Conservation (phyloP, 2,888 invertebrate species). For the Odontomyia ornata region DNA sequence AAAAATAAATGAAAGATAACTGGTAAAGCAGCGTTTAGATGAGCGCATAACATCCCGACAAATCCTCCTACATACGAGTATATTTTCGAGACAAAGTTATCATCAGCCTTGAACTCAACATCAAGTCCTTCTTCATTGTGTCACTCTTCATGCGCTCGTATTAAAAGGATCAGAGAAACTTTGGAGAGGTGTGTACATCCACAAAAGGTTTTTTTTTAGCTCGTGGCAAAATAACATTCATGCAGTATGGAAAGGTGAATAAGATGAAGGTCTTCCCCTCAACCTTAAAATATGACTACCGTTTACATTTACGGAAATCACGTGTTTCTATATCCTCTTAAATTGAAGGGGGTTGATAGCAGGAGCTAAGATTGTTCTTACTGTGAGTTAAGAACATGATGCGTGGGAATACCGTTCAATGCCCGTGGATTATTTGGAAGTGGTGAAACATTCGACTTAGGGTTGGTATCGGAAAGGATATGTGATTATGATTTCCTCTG, state of each 20-base stretch:
- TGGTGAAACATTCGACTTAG: too few relatives aligned
- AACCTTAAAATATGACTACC: background rate
- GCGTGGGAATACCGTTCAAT: too few relatives aligned
- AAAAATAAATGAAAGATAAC: too few relatives aligned
- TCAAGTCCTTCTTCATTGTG: background rate
- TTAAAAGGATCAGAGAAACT: background rate
- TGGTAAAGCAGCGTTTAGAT: too few relatives aligned
- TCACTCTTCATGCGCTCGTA: background rate
- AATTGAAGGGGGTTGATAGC: too few relatives aligned
- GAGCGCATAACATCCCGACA: too few relatives aligned
- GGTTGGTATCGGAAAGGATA: too few relatives aligned
- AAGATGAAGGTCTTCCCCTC: background rate
- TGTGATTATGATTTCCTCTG: too few relatives aligned
- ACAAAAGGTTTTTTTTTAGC: background rate
- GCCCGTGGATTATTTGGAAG: too few relatives aligned
- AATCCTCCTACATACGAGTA: background rate
- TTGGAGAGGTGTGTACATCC: background rate
- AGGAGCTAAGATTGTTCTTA: too few relatives aligned
- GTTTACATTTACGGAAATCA: background rate
- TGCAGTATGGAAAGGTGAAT: slow-evolving; percentile 14
- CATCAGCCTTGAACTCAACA: background rate
- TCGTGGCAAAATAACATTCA: slow-evolving; percentile 11
- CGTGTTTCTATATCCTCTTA: background rate
- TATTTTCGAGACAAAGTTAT: background rate
- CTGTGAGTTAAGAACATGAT: too few relatives aligned